Percentiles rank a stretch among this genome's conserved stretches.
Conservation (phyloP, 92 coral and sea anemone species). For the Epizoanthus rinbou region DNA sequence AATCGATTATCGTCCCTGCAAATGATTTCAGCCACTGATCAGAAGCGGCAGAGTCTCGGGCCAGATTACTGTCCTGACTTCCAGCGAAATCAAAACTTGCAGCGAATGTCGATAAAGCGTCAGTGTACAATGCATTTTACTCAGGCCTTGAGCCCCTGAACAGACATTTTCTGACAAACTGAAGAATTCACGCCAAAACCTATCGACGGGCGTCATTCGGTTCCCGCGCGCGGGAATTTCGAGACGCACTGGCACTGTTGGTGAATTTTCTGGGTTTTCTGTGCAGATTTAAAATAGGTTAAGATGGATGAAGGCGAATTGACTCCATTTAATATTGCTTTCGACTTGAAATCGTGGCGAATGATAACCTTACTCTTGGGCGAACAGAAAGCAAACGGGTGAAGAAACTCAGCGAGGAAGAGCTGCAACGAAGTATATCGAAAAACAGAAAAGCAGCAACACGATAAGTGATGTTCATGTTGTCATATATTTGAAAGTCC, state of each 20-base stretch:
- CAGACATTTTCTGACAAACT: constrained; percentile 20
- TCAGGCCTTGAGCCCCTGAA: neutral
- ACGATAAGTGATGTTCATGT: constrained; percentile 1
- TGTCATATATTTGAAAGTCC: constrained; percentile 9
- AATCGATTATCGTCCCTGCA: neutral
- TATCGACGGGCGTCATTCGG: neutral
- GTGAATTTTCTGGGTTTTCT: constrained; percentile 2
- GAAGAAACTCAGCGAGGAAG: no score
- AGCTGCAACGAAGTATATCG: neutral
- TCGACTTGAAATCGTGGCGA: no score
- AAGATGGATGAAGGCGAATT: no score
- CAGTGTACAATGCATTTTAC: no score
- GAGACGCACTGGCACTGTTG: constrained; percentile 17
- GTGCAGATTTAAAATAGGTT: no score
- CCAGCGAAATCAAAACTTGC: neutral
- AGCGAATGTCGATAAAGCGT: neutral
- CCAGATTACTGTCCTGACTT: neutral
- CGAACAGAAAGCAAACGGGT: no score
- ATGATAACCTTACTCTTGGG: no score
- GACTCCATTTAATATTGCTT: no score
- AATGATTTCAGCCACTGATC: constrained; percentile 2
- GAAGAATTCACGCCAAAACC: neutral
- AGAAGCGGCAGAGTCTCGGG: neutral
- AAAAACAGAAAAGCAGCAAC: neutral
- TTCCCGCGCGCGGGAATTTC: no score